Evolutionary conservation across 2,888 invertebrate species (phyloP), one percentile per base, ranked within the genome.

Genomic region (Eupeodes luniger): DNA sequence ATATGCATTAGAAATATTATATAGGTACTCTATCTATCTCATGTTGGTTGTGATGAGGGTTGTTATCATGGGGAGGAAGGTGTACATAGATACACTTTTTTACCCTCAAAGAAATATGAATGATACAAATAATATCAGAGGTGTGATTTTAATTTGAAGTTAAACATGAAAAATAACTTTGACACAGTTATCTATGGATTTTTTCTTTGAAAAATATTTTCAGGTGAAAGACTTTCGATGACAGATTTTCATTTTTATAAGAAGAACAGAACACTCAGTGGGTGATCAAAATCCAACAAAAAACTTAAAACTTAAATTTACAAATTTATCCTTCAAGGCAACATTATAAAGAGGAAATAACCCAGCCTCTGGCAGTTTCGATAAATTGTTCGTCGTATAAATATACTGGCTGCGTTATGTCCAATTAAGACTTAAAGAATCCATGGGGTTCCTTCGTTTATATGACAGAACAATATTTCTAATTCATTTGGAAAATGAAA

Each of bases 1-100:
- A 75, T 62, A 81, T 77, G 64, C 88, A 88, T 85, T 88, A 85
- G 81, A 88, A 81, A 85, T 88, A 88, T 88, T 81, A 74, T 34
- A 10, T 19, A 4, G 4, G 1, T 5, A 16, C 5, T 7, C 3
- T n/a, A n/a, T n/a, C 6, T 51, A 40, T 27, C 27, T 27, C 4
- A 11, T 51, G 47, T 64, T 57, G 47, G 62, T 72, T 80, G 53
- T 70, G 59, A 12, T 75, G 59, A 12, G 44, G 36, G 40, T 36
- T n/a, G 66, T 27, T 6, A n/a, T 9, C n/a, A 14, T 44, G 7
- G 14, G n/a, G 19, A 14, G 40, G 11, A 5, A 5, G 14, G 12
- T 5, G 11, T 49, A 14, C 14, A 5, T 14, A 19, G 12, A 12
- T 27, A 11, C 19, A 55, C 9, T 27, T 1, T 9, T 14, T 5